Evolutionary conservation across 2,888 invertebrate species (phyloP), one percentile per base, ranked within the genome.

Genomic region (Macaria liturata): DNA sequence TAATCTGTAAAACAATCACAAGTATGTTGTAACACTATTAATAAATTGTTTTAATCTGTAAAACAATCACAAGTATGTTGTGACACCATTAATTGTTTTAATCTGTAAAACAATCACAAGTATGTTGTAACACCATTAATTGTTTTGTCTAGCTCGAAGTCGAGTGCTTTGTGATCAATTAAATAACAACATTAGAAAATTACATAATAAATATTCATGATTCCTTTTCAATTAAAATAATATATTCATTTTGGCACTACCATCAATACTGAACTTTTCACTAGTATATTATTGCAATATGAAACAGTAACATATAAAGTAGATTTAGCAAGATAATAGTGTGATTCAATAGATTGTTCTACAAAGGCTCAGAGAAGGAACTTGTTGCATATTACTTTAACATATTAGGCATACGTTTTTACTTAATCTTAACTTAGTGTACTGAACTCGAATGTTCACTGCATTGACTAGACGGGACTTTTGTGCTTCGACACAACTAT

Each of bases 391-490:
- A 50, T 40, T n/a, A 45, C 4, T 44, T 32, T 47, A 6, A 50
- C 20, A 51, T 55, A 52, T 65, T 49, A 8, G 6, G 4, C 9
- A 51, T 32, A 55, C 43, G 31, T 65, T 72, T 71, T 66, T 70
- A 72, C 70, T 65, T 66, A 66, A 61, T 44, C 56, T 9, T 52
- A 48, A 40, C 8, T 7, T 6, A 42, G 32, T 9, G 8, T 53
- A 56, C 54, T 43, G 32, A 42, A 54, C 32, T 20, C 20, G 31
- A 56, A 48, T 58, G 57, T 62, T 63, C 59, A 69, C 60, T 68
- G 69, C 70, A 67, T 62, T 79, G 78, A 80, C 77, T 80, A 79
- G 78, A 74, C 62, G 66, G 63, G 59, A 68, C 57, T 55, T 52
- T 62, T 68, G 67, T 69, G 67, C 65, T 61, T 37, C 34, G 7